phyloP scores from a whole-genome alignment of 1,140 invertebrate species.

The Ceratina japonica region DNA sequence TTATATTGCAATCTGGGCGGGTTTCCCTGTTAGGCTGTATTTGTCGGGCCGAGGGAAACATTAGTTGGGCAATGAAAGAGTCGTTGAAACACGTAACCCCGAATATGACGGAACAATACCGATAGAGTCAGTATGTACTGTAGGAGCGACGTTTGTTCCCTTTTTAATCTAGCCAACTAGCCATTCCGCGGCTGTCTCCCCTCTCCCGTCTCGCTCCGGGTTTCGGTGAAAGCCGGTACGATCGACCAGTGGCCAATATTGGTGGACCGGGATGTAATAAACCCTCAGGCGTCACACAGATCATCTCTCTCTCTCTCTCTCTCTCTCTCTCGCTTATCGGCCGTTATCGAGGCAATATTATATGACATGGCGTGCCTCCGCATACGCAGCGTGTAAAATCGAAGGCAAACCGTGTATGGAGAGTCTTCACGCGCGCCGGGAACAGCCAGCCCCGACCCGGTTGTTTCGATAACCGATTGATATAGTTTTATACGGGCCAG shows the following conservation, averaged over 20 bases:
- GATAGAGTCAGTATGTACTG: conserved; percentile 16
- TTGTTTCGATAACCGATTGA: not conserved
- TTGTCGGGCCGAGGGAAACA: not conserved
- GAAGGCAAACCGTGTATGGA: conserved; percentile 43
- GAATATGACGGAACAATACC: conserved; percentile 12
- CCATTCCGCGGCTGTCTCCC: not conserved
- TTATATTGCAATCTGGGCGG: no score
- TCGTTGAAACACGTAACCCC: conserved; percentile 5
- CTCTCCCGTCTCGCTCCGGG: not conserved
- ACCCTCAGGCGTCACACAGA: conserved; percentile 58
- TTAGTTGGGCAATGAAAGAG: conserved; percentile 11
- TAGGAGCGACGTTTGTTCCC: conserved; percentile 12
- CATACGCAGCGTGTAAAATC: conserved; percentile 48
- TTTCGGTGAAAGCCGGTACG: conserved; percentile 34
- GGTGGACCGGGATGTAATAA: conserved; percentile 61
- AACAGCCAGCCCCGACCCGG: not conserved
- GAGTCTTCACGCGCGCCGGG: conserved; percentile 30
- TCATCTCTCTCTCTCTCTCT: conserved; percentile 45
- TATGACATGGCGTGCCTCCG: conserved; percentile 51
- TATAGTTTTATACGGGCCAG: no score
- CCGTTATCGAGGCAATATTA: conserved; percentile 61
- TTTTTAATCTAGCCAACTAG: conserved; percentile 28
- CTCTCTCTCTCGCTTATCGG: not conserved
- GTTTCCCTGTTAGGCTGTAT: no score
- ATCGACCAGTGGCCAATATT: conserved; percentile 63